Percentiles rank a stretch among this genome's conserved stretches.
Conservation (phyloP, 2,797 vertebrate genomes). For the Knipowitschia caucasica region DNA sequence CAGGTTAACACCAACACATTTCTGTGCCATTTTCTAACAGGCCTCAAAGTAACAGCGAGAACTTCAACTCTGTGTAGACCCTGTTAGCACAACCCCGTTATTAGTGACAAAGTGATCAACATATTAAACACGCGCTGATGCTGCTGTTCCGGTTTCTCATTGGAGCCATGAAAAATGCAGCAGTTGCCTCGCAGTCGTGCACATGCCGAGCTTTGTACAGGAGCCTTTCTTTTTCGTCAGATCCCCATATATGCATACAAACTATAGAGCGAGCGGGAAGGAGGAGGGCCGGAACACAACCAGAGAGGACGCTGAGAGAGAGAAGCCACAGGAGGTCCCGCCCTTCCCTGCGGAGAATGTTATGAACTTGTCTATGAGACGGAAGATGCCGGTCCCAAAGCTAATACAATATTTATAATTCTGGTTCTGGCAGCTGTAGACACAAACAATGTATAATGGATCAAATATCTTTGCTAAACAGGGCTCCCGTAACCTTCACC, state of each 20-base stretch:
- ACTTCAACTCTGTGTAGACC: constrained; percentile 20
- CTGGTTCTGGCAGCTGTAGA: constrained; percentile 61
- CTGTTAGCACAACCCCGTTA: constrained; percentile 32
- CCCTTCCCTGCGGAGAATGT: constrained; percentile 66
- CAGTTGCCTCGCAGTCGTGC: constrained; percentile 19
- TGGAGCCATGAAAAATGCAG: constrained; percentile 54
- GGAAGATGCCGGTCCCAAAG: constrained; percentile 55
- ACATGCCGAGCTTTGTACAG: constrained; percentile 37
- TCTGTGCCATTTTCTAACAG: not conserved
- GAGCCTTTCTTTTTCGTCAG: constrained; percentile 35
- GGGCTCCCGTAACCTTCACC: constrained; percentile 57
- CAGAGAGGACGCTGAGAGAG: constrained; percentile 42
- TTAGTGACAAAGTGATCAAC: constrained; percentile 59
- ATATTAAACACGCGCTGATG: constrained; percentile 53
- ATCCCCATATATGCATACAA: constrained; percentile 31
- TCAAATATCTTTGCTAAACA: constrained; percentile 70
- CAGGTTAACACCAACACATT: not conserved
- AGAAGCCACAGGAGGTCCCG: constrained; percentile 62
- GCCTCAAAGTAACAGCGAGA: constrained; percentile 3
- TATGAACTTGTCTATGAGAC: constrained; percentile 72
- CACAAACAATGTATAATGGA: constrained; percentile 75
- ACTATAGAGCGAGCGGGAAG: not conserved
- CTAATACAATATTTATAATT: constrained; percentile 75
- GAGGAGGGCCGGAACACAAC: constrained; percentile 36
- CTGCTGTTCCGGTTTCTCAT: constrained; percentile 46